Base-by-base conservation (phyloP, 2,888 invertebrate genomes). In the Drosophila tripunctata region DNA sequence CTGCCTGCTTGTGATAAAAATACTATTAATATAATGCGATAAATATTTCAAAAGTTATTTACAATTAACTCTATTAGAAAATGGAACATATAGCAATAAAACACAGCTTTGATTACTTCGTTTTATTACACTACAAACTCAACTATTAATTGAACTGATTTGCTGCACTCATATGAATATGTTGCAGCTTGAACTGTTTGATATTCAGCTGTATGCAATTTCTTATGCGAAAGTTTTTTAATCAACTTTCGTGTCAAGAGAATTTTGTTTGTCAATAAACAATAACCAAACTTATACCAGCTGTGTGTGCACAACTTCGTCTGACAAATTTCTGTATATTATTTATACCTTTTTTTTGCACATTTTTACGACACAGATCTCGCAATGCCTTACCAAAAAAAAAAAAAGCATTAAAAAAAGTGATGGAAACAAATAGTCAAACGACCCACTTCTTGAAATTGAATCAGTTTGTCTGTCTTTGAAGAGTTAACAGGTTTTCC, bases 371-470 rank as follows among this genome's bases (percentile, higher is more conserved):
- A 31, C 35, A 22, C 19, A 33, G 12, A 19, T 33, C 8, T 19
- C 27, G 27, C 27, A 27, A 27, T n/a, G 35, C 12, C 40, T 57
- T 31, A 35, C 38, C 35, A 30, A 58, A 21, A 17, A 22, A 1
- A 12, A 33, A 31, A 24, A 0, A 15, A n/a, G n/a, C n/a, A n/a
- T n/a, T n/a, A n/a, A n/a, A 22, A 31, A 56, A 56, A 27, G 8
- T 45, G 14, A 7, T 12, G 45, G 48, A 48, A 64, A 48, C 38
- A 45, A 72, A 65, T 35, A 19, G 35, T 10, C 30, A 52, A n/a
- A 21, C 35, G 71, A 67, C 67, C 74, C 22, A 73, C 67, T 73
- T 71, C 74, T 54, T 35, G 40, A 45, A 62, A 50, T 54, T 62
- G 48, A 62, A 54, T 67, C 56, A 73, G 55, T 62, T 73, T 62